phyloP scores from a whole-genome alignment of 2,888 invertebrate species.

The Megalurothrips usitatus region DNA sequence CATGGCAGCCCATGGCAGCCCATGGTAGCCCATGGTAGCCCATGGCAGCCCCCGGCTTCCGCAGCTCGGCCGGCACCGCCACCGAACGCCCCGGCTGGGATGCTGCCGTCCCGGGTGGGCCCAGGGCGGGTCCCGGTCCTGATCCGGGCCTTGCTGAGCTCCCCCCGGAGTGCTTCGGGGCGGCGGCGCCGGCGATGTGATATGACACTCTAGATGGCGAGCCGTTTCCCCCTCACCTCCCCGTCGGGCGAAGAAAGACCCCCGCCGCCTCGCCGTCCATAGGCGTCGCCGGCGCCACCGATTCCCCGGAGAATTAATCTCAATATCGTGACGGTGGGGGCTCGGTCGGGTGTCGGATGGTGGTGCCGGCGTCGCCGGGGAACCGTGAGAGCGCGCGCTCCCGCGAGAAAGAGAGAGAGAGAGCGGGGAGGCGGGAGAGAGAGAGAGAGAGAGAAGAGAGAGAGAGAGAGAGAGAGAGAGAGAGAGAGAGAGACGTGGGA shows the following conservation, averaged over 20 bases:
- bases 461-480: neutral
- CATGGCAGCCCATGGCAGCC: neutral
- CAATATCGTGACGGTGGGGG: neutral
- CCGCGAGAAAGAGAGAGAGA: neutral
- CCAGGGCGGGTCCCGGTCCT: neutral
- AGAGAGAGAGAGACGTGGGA: neutral
- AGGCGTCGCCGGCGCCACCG: neutral
- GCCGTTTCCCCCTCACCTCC: neutral
- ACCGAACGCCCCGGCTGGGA: neutral
- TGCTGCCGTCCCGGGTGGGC: neutral
- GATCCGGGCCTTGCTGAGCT: neutral
- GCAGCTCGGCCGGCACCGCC: neutral
- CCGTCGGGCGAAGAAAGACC: neutral
- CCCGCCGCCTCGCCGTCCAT: neutral
- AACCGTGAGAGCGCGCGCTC: too few relatives aligned
- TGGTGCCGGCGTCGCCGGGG: neutral
- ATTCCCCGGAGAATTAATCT: neutral
- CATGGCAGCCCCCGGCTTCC: neutral
- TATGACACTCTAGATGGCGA: neutral
- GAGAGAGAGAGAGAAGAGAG: neutral
- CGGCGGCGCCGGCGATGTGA: neutral
- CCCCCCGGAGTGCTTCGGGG: neutral
- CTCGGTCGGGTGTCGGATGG: neutral
- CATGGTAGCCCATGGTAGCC: neutral
- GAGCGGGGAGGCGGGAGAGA: neutral